These are phyloP conservation scores for Cheilosia vulpina DNA, from an alignment of 2,888 invertebrate genomes.

Conservation along the genomic window DNA sequence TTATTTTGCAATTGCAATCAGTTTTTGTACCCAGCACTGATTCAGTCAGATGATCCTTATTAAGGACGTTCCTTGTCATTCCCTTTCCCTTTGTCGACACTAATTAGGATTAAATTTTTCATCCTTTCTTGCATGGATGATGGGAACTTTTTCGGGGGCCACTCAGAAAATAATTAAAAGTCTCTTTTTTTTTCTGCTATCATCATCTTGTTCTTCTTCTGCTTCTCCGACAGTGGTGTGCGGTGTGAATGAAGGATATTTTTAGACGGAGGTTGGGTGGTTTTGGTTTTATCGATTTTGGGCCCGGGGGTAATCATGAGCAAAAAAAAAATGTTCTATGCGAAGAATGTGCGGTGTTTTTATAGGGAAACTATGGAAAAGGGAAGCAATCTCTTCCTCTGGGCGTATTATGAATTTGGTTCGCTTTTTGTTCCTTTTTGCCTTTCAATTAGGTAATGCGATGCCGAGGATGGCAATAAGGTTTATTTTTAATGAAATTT, in stretches of 20 bases:
- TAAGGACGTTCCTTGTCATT: conserved; percentile 35
- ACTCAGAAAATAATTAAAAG: conserved; percentile 68
- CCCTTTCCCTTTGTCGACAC: conserved; percentile 42
- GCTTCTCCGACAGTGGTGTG: not conserved
- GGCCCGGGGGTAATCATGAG: conserved; percentile 32
- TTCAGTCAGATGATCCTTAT: conserved; percentile 52
- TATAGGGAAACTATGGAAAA: not conserved
- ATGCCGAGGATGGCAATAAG: conserved; percentile 26
- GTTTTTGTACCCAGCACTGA: conserved; percentile 60
- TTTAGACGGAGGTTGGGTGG: conserved; percentile 14
- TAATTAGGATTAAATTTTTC: conserved; percentile 70
- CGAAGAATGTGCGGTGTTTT: conserved; percentile 21
- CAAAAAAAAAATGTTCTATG: conserved; percentile 9
- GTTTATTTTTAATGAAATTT: conserved; percentile 35
- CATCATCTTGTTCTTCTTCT: not conserved
- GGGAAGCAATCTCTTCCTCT: not conserved
- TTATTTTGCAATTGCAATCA: conserved; percentile 56
- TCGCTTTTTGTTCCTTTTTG: conserved; percentile 2
- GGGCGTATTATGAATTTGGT: not conserved
- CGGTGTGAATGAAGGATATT: not conserved
- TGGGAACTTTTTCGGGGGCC: conserved; percentile 16
- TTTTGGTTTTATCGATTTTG: conserved; percentile 44
- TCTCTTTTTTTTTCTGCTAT: conserved; percentile 6
- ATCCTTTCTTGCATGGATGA: conserved; percentile 51
- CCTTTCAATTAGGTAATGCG: conserved; percentile 50